These are phyloP conservation scores for Elmis aenea DNA, from an alignment of 2,888 invertebrate genomes.

Conservation along the genomic window DNA sequence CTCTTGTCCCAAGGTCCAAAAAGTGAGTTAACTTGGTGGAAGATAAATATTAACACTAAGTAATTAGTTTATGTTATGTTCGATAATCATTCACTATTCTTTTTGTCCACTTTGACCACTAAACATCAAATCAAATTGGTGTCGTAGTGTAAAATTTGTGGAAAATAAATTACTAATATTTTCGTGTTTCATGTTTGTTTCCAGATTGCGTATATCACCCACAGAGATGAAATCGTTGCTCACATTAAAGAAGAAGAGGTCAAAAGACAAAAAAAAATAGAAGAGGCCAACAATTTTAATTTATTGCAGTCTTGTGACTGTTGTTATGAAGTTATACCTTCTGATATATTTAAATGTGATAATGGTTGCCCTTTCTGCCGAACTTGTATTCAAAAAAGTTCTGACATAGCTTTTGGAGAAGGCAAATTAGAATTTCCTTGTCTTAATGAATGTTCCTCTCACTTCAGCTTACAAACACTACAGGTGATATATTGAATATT, in stretches of 20 bases:
- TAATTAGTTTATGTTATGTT: too few species aligned
- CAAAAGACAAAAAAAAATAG: conserved; percentile 22
- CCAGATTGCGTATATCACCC: conserved; percentile 30
- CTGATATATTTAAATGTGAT: conserved; percentile 42
- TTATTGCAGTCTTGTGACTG: conserved; percentile 50
- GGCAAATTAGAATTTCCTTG: conserved; percentile 46
- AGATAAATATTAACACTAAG: too few species aligned
- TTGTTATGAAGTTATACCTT: conserved; percentile 51
- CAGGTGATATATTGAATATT: conserved; percentile 34
- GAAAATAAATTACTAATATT: conserved; percentile 18
- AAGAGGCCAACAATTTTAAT: conserved; percentile 38
- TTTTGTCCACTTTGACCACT: too few species aligned
- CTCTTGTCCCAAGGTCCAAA: too few species aligned
- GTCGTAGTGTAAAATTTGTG: conserved; percentile 36
- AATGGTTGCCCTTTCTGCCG: conserved; percentile 48
- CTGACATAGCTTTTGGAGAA: conserved; percentile 43
- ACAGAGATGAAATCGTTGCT: conserved; percentile 33
- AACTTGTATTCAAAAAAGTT: conserved; percentile 42
- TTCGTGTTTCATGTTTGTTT: conserved; percentile 32
- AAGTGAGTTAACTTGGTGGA: too few species aligned
- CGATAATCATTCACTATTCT: too few species aligned
- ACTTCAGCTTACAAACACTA: conserved; percentile 38
- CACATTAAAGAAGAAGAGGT: conserved; percentile 27
- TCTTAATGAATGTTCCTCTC: conserved; percentile 39
- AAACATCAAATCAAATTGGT: too few species aligned